Percentiles rank a stretch among this genome's conserved stretches.
Evolutionary conservation across 1,140 invertebrate species (phyloP).

Genomic region (Hyles vespertilio): DNA sequence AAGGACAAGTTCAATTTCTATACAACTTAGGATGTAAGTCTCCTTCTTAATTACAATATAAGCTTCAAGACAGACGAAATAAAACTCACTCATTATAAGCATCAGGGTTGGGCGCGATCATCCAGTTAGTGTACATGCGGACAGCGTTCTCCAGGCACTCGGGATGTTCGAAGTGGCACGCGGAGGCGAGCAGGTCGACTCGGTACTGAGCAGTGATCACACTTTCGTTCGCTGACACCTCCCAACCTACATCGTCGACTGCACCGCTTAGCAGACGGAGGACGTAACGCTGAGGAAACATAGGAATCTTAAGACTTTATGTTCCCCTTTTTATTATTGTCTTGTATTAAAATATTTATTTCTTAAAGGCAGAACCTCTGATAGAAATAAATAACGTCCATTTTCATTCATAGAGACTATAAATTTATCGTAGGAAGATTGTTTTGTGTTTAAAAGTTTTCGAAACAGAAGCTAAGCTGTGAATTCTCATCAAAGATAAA

Average conservation of each 20-base stretch:
- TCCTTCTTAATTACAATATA: neutral
- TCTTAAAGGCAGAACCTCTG: too few species aligned
- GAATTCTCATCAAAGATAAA: too few species aligned
- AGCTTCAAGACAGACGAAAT: too few species aligned
- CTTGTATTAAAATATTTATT: too few species aligned
- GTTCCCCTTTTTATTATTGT: too few species aligned
- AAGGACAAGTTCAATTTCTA: neutral
- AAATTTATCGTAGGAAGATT: too few species aligned
- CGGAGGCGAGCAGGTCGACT: constrained; percentile 80
- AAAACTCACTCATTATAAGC: constrained; percentile 82
- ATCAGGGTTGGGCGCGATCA: constrained; percentile 81
- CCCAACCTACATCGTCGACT: constrained; percentile 82
- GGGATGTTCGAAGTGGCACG: constrained; percentile 82
- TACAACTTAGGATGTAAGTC: neutral
- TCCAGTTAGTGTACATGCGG: constrained; percentile 84
- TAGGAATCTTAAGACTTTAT: neutral
- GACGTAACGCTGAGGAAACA: constrained; percentile 78
- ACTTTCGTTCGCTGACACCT: constrained; percentile 77
- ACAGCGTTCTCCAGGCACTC: constrained; percentile 83
- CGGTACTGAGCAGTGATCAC: constrained; percentile 82
- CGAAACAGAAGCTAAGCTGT: too few species aligned
- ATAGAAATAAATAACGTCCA: too few species aligned
- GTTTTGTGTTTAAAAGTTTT: too few species aligned
- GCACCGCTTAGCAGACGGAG: constrained; percentile 79
- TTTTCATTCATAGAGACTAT: too few species aligned